phyloP scores from a whole-genome alignment of 2,113 vertebrate species.

The Ammospiza nelsoni region DNA sequence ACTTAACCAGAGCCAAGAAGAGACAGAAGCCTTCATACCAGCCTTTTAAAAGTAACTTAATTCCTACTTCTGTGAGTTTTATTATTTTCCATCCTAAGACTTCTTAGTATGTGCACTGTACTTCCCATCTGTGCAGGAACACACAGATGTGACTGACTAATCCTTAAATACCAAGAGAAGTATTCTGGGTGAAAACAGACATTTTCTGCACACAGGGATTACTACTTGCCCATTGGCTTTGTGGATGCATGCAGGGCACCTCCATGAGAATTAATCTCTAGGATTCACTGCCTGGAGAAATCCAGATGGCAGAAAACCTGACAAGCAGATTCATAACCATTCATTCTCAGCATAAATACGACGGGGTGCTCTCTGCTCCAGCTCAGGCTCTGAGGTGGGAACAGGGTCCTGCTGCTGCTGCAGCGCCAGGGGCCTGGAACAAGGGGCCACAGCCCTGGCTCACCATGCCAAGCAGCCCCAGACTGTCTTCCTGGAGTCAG shows the following conservation, averaged over 20 bases:
- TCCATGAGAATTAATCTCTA: neutral
- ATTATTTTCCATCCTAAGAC: neutral
- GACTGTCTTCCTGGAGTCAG: neutral
- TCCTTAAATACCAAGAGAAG: constrained; percentile 29
- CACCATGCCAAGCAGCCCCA: neutral
- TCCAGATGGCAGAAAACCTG: neutral
- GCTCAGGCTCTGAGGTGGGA: neutral
- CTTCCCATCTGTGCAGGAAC: neutral
- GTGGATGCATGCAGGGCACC: neutral
- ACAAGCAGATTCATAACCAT: neutral
- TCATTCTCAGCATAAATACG: fast-evolving
- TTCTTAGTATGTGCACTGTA: neutral
- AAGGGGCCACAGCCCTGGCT: neutral
- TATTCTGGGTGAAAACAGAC: constrained; percentile 40
- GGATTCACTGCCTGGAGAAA: neutral
- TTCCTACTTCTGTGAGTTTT: neutral
- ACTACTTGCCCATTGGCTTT: neutral
- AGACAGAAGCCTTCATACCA: neutral
- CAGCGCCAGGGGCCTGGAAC: fast-evolving
- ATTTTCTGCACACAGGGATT: neutral
- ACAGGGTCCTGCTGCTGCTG: neutral
- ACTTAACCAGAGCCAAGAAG: neutral
- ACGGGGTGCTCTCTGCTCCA: neutral
- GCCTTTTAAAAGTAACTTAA: constrained; percentile 8
- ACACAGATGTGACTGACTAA: constrained; percentile 13